Conservation (phyloP, 2,113 vertebrate species). For the Gobius niger region DNA sequence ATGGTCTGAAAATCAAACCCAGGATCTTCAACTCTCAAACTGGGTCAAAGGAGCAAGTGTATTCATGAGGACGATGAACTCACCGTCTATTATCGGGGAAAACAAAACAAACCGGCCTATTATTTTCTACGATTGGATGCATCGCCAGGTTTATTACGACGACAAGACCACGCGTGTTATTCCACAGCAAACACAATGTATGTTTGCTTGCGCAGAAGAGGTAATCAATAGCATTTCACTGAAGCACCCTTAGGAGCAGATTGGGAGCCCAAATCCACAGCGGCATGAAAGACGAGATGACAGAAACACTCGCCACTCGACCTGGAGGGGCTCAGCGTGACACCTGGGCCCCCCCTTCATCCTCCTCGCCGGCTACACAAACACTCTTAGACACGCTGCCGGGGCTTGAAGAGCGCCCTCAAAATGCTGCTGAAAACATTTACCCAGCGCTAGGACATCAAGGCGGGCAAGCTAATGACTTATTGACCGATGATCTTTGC, state of each 20-base stretch:
- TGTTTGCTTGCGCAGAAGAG: conserved; percentile 34
- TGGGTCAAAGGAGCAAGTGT: too few species aligned
- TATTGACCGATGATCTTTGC: conserved; percentile 52
- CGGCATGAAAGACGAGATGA: conserved; percentile 70
- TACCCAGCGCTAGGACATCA: conserved; percentile 55
- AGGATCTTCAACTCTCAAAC: too few species aligned
- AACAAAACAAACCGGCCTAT: too few species aligned
- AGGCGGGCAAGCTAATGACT: conserved; percentile 60
- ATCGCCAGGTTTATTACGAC: too few species aligned
- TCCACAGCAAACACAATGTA: conserved; percentile 43
- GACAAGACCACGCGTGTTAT: not conserved
- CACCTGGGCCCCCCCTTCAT: not conserved
- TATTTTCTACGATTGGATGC: too few species aligned
- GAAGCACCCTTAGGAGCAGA: conserved; percentile 67
- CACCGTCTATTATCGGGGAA: too few species aligned
- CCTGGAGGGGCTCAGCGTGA: conserved; percentile 58
- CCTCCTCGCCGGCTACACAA: conserved; percentile 17
- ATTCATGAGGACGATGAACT: too few species aligned
- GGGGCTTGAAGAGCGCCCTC: conserved; percentile 23
- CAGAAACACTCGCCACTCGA: conserved; percentile 63
- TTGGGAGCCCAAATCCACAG: conserved; percentile 55
- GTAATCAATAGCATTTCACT: conserved; percentile 68
- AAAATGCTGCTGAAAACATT: conserved; percentile 56
- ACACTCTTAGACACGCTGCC: conserved; percentile 20
- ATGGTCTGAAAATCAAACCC: too few species aligned